Percentiles rank a stretch among this genome's conserved stretches.
These are phyloP conservation scores for Paramormyrops hopkinsi DNA, from an alignment of 2,797 vertebrate species.

Conservation along the genomic window DNA sequence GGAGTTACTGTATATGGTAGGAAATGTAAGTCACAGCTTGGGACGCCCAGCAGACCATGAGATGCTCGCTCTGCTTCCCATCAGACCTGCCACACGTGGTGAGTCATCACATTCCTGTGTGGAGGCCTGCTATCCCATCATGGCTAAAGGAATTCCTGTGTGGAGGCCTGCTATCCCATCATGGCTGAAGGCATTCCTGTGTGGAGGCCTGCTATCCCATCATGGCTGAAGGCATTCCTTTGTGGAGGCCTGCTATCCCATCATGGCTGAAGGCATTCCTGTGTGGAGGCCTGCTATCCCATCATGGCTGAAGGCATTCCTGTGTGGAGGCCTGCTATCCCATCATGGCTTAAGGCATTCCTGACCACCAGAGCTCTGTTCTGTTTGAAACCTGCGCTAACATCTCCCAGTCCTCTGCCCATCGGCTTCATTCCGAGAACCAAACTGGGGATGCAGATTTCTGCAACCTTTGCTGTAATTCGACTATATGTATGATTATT, in stretches of 20 bases:
- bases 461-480: background rate
- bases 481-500: background rate
- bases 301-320: no score
- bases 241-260: background rate
- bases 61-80: background rate
- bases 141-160: no score
- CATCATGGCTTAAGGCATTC: background rate
- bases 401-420: background rate
- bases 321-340: no score
- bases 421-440: background rate
- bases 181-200: no score
- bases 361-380: background rate
- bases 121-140: no score
- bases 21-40: background rate
- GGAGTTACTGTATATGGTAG: no score
- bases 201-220: no score
- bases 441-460: background rate
- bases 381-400: background rate
- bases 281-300: no score
- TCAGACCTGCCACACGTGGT: background rate
- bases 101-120: background rate
- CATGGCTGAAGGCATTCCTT: no score
- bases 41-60: background rate
- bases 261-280: background rate
- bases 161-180: no score